Evolutionary conservation across 1,140 invertebrate genomes (phyloP).

Genomic region (Bombus pyrosoma): DNA sequence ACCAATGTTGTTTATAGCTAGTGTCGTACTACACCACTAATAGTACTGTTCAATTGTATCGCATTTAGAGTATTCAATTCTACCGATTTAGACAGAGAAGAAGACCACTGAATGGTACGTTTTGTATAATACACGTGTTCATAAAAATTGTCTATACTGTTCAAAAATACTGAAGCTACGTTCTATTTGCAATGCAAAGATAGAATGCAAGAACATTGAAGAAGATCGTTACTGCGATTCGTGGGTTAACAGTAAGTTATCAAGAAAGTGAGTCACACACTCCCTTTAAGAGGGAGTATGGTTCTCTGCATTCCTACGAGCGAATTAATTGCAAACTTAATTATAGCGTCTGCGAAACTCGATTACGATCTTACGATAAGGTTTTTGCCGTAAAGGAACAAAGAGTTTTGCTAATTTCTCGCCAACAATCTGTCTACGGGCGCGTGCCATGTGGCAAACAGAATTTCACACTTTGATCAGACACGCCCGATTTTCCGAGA

Average conservation of each 20-base stretch:
- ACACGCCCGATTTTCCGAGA: slow-evolving; percentile 66
- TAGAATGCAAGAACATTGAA: background rate
- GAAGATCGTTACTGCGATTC: background rate
- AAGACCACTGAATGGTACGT: no score
- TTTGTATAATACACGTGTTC: no score
- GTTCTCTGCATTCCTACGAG: background rate
- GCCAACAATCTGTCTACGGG: slow-evolving; percentile 58
- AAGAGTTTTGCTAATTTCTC: slow-evolving; percentile 38
- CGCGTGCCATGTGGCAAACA: slow-evolving; percentile 74
- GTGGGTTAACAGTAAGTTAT: background rate
- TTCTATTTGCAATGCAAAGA: background rate
- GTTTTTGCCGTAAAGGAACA: background rate
- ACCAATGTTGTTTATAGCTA: no score
- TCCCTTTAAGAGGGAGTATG: background rate
- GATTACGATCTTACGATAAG: background rate
- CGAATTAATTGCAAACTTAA: slow-evolving; percentile 6
- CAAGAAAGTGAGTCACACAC: background rate
- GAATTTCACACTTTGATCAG: slow-evolving; percentile 69
- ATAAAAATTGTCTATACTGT: no score
- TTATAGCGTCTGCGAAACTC: background rate
- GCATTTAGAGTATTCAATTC: no score
- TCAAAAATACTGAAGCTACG: no score
- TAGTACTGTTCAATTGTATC: no score
- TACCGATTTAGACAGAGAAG: no score
- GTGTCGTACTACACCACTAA: no score